Evolutionary conservation across 2,113 vertebrate species (phyloP), one percentile per base, ranked within the genome.

Genomic region (Erinaceus europaeus): DNA sequence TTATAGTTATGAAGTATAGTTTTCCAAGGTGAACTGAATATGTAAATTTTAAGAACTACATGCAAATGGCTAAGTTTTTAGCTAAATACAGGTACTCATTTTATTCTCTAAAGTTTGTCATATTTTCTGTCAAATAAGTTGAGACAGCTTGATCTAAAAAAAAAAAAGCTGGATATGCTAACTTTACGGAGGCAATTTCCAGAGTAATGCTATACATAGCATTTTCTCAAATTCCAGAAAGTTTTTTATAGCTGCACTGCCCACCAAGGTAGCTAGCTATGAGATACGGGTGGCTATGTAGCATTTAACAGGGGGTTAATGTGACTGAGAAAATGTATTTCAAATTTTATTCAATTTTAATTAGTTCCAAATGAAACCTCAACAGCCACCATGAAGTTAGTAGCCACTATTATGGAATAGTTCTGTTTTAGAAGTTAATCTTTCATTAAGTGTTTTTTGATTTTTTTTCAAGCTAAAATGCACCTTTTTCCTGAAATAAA

Each of bases 341-440:
- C 40, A 67, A 82, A 72, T 89, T 82, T 64, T 34, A 21, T 38
- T 86, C n/a, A n/a, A n/a, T 78, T 89, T 68, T 55, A 57, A 42
- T 27, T 87, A 38, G 44, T 15, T 76, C 50, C 61, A 87, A 87
- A 55, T 68, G 88, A 62, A 89, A 75, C 64, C 11, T 69, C 48
- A 68, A 62, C 87, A 68, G n/a, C 15, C 4, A 79, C 18, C 18
- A 13, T 67, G 10, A 42, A 42, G 50, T 46, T 36, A 32, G 42
- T 59, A n/a, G 29, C 80, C 90, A 27, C 1, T 68, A 11, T n/a
- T 72, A 74, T 64, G 48, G n/a, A 40, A 55, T 46, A 68, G 5
- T 29, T 64, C 15, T 68, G 46, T 38, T 86, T 46, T 74, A 73
- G 23, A 78, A 86, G n/a, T 36, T 69, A 46, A 14, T 21, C 21